Conservation (phyloP, 2,888 invertebrate species). For the Baronia brevicornis region DNA sequence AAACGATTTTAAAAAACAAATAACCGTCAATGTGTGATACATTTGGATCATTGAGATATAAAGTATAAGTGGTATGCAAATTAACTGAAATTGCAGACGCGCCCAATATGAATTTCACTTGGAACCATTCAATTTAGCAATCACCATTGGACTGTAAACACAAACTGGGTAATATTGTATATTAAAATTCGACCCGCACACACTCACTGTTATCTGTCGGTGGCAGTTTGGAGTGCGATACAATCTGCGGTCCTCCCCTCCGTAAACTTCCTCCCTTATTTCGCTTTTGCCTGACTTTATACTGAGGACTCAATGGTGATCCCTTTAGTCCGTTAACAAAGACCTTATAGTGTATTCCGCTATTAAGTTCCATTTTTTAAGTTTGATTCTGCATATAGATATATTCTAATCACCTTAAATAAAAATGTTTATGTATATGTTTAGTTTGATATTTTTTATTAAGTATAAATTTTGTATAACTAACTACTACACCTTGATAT, state of each 20-base stretch:
- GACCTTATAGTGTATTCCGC: no score
- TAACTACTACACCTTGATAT: no score
- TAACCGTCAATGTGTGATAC: no score
- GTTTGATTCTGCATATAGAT: no score
- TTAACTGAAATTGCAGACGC: conserved; percentile 8
- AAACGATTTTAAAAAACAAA: no score
- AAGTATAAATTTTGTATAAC: no score
- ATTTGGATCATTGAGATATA: no score
- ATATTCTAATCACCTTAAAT: no score
- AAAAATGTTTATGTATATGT: no score
- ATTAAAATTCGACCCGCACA: conserved; percentile 62
- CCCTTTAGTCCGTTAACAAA: conserved; percentile 40
- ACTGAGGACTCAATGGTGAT: conserved; percentile 51
- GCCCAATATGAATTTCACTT: conserved; percentile 9
- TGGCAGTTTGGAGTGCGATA: conserved; percentile 64
- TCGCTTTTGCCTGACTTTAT: conserved; percentile 39
- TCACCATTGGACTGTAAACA: conserved; percentile 13
- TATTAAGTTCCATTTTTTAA: no score
- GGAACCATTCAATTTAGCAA: conserved; percentile 15
- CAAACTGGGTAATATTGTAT: conserved; percentile 18
- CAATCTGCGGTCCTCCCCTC: conserved; percentile 45
- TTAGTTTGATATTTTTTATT: no score
- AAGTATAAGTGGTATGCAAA: no score
- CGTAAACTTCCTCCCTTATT: conserved; percentile 25
- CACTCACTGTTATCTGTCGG: conserved; percentile 58